phyloP scores from a whole-genome alignment of 2,888 invertebrate genomes.

The Stegophylla sp. region DNA sequence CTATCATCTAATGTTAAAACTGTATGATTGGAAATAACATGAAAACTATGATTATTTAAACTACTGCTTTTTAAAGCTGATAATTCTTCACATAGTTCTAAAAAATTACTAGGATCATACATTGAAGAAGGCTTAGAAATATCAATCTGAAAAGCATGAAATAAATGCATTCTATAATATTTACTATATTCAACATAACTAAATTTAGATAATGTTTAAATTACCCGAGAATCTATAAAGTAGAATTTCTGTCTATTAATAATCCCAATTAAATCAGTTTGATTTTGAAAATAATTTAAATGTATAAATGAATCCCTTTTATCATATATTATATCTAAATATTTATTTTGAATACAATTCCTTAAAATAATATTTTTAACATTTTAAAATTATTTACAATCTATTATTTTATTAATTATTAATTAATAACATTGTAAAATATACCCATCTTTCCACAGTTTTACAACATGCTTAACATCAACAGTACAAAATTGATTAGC shows the following conservation, averaged over 20 bases:
- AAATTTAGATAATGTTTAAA: not conserved
- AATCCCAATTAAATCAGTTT: slow-evolving; percentile 30
- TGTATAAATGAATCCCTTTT: slow-evolving; percentile 42
- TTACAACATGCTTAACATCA: slow-evolving; percentile 38
- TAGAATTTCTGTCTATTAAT: slow-evolving; percentile 37
- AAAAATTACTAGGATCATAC: slow-evolving; percentile 33
- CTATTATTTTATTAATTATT: not conserved
- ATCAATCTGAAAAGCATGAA: slow-evolving; percentile 39
- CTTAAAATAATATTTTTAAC: slow-evolving; percentile 30
- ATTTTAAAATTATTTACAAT: not conserved
- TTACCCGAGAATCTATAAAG: slow-evolving; percentile 43
- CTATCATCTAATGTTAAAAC: slow-evolving; percentile 59
- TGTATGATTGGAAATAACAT: slow-evolving; percentile 57
- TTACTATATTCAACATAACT: not conserved
- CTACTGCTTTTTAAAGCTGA: slow-evolving; percentile 20
- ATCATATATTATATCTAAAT: slow-evolving; percentile 4
- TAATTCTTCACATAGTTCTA: slow-evolving; percentile 50
- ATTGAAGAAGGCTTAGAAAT: slow-evolving; percentile 40
- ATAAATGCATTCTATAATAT: not conserved
- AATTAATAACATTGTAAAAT: not conserved
- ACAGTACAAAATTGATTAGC: slow-evolving; percentile 33
- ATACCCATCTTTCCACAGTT: slow-evolving; percentile 44
- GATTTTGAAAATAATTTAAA: slow-evolving; percentile 31
- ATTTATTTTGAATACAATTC: slow-evolving; percentile 42
- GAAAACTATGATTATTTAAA: slow-evolving; percentile 45